Base-by-base conservation (phyloP, 2,888 invertebrate species). In the Syritta pipiens region DNA sequence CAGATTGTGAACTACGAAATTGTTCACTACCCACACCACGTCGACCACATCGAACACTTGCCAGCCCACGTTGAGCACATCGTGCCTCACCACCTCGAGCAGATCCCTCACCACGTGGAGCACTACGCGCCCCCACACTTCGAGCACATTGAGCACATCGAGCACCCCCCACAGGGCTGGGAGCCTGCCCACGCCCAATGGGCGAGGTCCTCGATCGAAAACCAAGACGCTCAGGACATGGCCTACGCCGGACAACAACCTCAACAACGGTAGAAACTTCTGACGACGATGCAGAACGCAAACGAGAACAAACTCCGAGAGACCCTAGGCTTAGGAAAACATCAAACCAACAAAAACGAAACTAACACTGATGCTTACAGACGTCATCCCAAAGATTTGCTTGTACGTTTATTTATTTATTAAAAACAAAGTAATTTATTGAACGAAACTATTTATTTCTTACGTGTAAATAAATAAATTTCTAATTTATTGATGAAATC, bases 1-100 rank as follows among this genome's bases (percentile, higher is more conserved):
- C 55, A 90, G 90, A 89, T 94, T 84, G 93, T 95, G 82, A 95
- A 95, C 89, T 96, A 96, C 86, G 96, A 96, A 90, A 95, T 96
- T 49, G 93, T 95, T 83, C 95, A 96, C 88, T 95, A 94, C 86
- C 94, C 94, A 26, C 93, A 93, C 84, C 92, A 92, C 83, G 59
- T 35, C 51, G 69, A 69, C 7, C 37, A 37, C 37, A 37, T 37
- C 17, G 76, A 77, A 14, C 65, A 71, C 17, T 1, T 87, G 12
- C 86, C 86, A 1, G 88, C 86, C 69, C 89, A 86, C 72, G 84
- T 85, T 22, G 87, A 86, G 12, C 86, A 87, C 65, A 83, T 85
- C 69, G 84, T 84, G 72, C 84, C 85, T 14, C 88, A 88, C 89
- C 91, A 91, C 89, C 74, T 84, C 12, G 81, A 74, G 7, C 57